Conservation (phyloP, 2,113 vertebrate species). For the Nanorana parkeri region DNA sequence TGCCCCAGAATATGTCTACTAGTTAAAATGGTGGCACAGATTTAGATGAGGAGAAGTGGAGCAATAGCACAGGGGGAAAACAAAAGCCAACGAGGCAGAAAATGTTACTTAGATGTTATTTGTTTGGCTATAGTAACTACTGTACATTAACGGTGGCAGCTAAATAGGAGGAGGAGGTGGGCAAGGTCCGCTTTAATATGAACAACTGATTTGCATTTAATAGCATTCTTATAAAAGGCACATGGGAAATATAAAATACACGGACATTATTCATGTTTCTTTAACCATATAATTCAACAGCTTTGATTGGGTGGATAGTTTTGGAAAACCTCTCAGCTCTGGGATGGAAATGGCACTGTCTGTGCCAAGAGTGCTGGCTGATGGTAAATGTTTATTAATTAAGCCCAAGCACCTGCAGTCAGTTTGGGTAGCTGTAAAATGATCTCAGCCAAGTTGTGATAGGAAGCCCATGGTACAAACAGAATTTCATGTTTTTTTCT, state of each 20-base stretch:
- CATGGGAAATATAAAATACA: conserved; percentile 5
- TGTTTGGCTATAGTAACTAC: no score
- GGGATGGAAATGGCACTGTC: background rate
- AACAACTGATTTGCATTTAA: background rate
- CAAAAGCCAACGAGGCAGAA: no score
- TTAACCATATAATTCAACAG: conserved; percentile 5
- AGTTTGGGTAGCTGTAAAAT: background rate
- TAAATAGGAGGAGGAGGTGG: no score
- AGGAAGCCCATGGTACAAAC: conserved; percentile 6
- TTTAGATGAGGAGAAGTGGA: no score
- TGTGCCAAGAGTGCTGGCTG: conserved; percentile 20
- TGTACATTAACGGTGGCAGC: no score
- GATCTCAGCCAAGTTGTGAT: conserved; percentile 25
- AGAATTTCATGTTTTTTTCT: background rate
- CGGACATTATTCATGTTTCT: background rate
- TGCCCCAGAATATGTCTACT: no score
- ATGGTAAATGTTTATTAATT: conserved; percentile 39
- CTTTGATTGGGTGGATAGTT: background rate
- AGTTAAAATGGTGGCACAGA: no score
- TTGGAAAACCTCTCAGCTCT: conserved; percentile 19
- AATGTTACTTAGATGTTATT: no score
- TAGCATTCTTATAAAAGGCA: background rate
- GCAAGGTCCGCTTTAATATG: background rate
- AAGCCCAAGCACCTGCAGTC: conserved; percentile 33
- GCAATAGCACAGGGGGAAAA: no score